Evolutionary conservation across 1,140 invertebrate genomes (phyloP).

Genomic region (Drosophila mojavensis): DNA sequence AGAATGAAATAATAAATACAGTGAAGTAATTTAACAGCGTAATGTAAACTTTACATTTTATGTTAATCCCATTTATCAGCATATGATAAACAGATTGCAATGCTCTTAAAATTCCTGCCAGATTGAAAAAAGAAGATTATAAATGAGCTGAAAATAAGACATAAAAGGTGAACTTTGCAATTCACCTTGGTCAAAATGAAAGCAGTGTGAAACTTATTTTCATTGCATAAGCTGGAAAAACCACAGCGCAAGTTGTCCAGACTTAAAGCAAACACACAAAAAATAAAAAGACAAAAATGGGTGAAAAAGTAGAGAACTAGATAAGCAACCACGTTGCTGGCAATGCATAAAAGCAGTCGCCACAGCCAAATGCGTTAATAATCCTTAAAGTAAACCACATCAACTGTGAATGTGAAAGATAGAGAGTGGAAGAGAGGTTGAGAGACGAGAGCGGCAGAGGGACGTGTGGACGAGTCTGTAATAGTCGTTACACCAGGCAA

Average conservation of each 20-base stretch:
- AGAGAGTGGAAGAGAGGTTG: neutral
- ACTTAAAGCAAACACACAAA: slow-evolving; percentile 24
- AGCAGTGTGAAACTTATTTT: slow-evolving; percentile 12
- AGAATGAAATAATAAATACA: neutral
- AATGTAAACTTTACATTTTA: neutral
- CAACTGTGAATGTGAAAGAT: slow-evolving; percentile 35
- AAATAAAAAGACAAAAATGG: neutral
- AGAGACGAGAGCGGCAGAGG: neutral
- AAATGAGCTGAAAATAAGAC: slow-evolving; percentile 8
- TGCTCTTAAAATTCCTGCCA: neutral
- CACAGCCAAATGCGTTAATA: slow-evolving; percentile 56
- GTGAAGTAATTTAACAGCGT: neutral
- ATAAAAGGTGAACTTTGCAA: neutral
- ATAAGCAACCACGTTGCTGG: slow-evolving; percentile 18
- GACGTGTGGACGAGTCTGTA: slow-evolving; percentile 11
- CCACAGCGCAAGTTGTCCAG: slow-evolving; percentile 14
- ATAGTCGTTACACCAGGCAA: slow-evolving; percentile 33
- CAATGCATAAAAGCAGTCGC: slow-evolving; percentile 9
- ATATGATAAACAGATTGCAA: neutral
- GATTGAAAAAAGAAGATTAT: neutral
- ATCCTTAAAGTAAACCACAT: slow-evolving; percentile 65
- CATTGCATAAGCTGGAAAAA: slow-evolving; percentile 32
- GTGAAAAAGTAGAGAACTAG: slow-evolving; percentile 4
- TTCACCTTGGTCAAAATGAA: neutral
- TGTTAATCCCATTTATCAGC: neutral